Conservation (phyloP, 2,888 invertebrate genomes). For the Acholoe squamosa region DNA sequence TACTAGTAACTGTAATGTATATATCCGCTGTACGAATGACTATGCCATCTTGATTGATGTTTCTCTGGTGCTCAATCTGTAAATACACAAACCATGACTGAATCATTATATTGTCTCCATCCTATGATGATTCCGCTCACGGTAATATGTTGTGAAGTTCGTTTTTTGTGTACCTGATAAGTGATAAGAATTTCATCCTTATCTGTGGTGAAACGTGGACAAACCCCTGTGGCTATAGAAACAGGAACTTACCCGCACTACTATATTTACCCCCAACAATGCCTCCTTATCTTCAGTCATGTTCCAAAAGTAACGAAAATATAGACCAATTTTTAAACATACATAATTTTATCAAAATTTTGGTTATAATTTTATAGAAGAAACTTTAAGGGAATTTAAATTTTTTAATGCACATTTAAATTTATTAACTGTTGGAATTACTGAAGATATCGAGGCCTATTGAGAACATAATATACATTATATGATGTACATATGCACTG, state of each 20-base stretch:
- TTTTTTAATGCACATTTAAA: not conserved
- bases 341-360: no score
- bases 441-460: not conserved
- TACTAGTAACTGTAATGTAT: not conserved
- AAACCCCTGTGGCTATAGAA: constrained; percentile 15
- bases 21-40: constrained; percentile 31
- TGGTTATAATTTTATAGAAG: no score
- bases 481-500: not conserved
- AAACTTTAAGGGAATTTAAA: no score
- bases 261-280: not conserved
- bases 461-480: not conserved
- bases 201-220: constrained; percentile 37
- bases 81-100: constrained; percentile 20
- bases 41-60: constrained; percentile 30
- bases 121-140: constrained; percentile 38
- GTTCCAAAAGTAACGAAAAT: not conserved
- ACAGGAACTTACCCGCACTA: constrained; percentile 4
- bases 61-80: constrained; percentile 33
- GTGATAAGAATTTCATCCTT: constrained; percentile 1
- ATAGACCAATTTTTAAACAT: no score
- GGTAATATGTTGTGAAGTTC: constrained; percentile 34
- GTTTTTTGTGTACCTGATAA: constrained; percentile 44
- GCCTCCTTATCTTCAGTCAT: not conserved
- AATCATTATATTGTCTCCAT: constrained; percentile 12
- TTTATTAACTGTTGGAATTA: not conserved